Conservation (phyloP, 2,113 vertebrate species). For the Pterocles orientalis region DNA sequence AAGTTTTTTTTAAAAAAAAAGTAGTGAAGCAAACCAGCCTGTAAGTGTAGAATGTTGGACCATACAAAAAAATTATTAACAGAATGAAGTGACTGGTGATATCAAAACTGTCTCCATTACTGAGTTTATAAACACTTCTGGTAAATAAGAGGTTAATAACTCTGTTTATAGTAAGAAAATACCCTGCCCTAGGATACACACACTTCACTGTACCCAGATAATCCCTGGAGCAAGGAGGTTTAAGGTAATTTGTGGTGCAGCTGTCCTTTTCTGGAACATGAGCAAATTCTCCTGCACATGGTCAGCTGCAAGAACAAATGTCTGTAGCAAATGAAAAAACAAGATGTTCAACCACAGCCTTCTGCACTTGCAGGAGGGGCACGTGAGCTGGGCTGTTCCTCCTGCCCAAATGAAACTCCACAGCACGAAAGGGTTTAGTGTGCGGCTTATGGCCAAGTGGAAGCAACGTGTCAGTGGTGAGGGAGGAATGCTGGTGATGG, state of each 20-base stretch:
- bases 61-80: neutral
- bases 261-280: constrained; percentile 89
- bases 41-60: neutral
- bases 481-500: constrained; percentile 61
- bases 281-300: constrained; percentile 85
- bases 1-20: no score
- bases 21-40: neutral
- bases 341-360: constrained; percentile 76
- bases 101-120: neutral
- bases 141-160: constrained; percentile 73
- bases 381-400: constrained; percentile 51
- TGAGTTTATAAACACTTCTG: neutral
- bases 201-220: constrained; percentile 78
- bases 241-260: constrained; percentile 89
- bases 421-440: constrained; percentile 61
- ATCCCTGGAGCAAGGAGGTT: constrained; percentile 87
- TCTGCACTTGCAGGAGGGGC: constrained; percentile 38
- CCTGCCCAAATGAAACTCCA: constrained; percentile 56
- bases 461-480: constrained; percentile 60
- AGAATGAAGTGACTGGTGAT: neutral
- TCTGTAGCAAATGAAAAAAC: constrained; percentile 84
- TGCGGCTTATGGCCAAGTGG: constrained; percentile 69
- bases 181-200: constrained; percentile 71
- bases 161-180: constrained; percentile 62
- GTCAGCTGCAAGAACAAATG: constrained; percentile 93